Percentiles rank a stretch among this genome's conserved stretches.
These are phyloP conservation scores for Amblyopsis hoosieri DNA, from an alignment of 2,797 vertebrate species.

Conservation along the genomic window DNA sequence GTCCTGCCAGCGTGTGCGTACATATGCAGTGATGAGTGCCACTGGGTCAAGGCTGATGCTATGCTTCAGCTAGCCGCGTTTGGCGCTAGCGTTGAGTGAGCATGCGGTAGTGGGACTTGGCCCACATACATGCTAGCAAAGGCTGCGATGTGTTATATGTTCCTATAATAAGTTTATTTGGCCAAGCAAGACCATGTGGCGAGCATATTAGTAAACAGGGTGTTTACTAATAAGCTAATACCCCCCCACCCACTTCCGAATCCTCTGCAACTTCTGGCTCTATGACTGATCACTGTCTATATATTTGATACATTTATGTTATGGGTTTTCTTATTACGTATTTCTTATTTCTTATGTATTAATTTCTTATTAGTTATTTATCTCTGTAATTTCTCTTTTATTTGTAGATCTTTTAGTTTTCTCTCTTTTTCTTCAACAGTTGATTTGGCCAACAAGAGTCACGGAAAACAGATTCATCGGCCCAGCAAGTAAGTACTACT, in stretches of 20 bases:
- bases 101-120: constrained; percentile 48
- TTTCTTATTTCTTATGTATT: constrained; percentile 2
- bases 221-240: constrained; percentile 30
- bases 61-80: constrained; percentile 42
- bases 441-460: constrained; percentile 41
- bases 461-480: constrained; percentile 33
- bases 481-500: constrained; percentile 53
- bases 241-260: constrained; percentile 24
- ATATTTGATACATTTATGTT: constrained; percentile 21
- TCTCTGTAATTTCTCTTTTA: neutral
- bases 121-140: constrained; percentile 42
- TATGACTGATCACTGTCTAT: constrained; percentile 11
- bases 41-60: constrained; percentile 54
- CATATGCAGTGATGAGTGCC: constrained; percentile 62
- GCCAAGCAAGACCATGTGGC: constrained; percentile 51
- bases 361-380: neutral
- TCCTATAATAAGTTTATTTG: constrained; percentile 65
- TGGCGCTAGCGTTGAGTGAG: constrained; percentile 49
- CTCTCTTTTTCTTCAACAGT: constrained; percentile 9
- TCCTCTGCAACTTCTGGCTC: constrained; percentile 35
- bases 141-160: constrained; percentile 60
- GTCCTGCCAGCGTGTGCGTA: constrained; percentile 44
- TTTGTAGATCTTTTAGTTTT: neutral
- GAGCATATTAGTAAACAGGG: constrained; percentile 66
- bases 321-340: constrained; percentile 13